Evolutionary conservation across 35 echinoderm and acorn worm species (phyloP).

Genomic region (Apostichopus japonicus): DNA sequence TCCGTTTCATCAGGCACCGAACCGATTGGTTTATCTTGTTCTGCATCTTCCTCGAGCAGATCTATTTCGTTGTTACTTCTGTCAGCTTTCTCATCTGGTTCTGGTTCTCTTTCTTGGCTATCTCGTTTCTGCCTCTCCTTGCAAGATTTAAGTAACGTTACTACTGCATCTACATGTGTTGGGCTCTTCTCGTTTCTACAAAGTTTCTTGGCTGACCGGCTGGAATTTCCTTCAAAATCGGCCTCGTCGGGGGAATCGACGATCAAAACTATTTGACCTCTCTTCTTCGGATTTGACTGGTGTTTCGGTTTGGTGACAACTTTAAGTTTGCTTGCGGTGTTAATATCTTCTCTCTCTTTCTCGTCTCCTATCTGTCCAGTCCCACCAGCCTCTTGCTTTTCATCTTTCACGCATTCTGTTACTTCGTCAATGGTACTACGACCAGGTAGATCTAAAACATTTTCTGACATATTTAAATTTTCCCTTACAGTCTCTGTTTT

Average conservation of each 20-base stretch:
- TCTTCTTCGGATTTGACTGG: not conserved
- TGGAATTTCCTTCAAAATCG: conserved; percentile 30
- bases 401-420: not conserved
- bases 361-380: not conserved
- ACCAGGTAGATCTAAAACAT: not conserved
- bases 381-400: not conserved
- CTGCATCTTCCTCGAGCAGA: not conserved
- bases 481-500: not conserved
- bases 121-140: not conserved
- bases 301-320: not conserved
- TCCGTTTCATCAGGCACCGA: too few relatives aligned
- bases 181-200: not conserved
- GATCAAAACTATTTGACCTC: not conserved
- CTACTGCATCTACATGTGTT: not conserved
- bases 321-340: not conserved
- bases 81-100: not conserved
- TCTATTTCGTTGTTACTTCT: not conserved
- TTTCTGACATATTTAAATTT: too few relatives aligned
- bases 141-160: not conserved
- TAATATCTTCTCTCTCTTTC: not conserved
- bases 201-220: not conserved
- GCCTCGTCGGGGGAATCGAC: conserved; percentile 42
- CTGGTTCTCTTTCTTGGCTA: not conserved
- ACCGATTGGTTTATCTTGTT: too few relatives aligned
- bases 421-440: not conserved